Evolutionary conservation across 2,113 vertebrate species (phyloP), one percentile per base, ranked within the genome.

Genomic region (Rhombomys opimus): DNA sequence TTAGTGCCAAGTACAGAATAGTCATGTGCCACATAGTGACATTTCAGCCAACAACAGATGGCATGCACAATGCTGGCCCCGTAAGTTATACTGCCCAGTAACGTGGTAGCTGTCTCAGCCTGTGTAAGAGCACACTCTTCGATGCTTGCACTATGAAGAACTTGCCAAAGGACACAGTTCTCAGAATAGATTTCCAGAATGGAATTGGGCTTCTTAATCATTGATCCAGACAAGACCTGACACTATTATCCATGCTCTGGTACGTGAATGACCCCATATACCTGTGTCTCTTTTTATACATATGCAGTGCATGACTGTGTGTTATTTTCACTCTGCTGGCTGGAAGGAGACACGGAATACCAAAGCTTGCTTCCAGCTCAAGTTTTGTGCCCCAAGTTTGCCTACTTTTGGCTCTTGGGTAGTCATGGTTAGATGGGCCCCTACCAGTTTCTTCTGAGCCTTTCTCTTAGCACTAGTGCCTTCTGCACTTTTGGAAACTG

Each of bases 321-420:
- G 20, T n/a, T 11, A 81, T 18, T 35, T 65, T 90, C 61, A 59
- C 41, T 63, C 25, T 80, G 87, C 57, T 68, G 68, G 81, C 46
- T 52, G 72, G 85, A 88, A 94, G 41, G 50, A 73, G 50, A 41
- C 65, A 27, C 41, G 86, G 76, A 80, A 84, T 70, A 22, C 22
- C 50, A 80, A 73, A 76, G 54, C 27, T 76, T 81, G 32, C 57
- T 75, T 38, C n/a, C n/a, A 87, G 87, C 76, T 92, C 73, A 72
- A 57, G 23, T 80, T 63, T 86, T 41, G 32, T 87, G 78, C 54
- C 75, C n/a, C 23, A 61, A 95, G 85, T 54, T 46, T 92, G 46
- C 68, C 87, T 91, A 35, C 67, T 87, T 87, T 93, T 80, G 80
- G 80, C 88, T 96, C 38, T 91, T 52, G n/a, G 52, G 73, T 92